Evolutionary conservation across 2,888 invertebrate genomes (phyloP).

Genomic region (Odontomyia ornata): DNA sequence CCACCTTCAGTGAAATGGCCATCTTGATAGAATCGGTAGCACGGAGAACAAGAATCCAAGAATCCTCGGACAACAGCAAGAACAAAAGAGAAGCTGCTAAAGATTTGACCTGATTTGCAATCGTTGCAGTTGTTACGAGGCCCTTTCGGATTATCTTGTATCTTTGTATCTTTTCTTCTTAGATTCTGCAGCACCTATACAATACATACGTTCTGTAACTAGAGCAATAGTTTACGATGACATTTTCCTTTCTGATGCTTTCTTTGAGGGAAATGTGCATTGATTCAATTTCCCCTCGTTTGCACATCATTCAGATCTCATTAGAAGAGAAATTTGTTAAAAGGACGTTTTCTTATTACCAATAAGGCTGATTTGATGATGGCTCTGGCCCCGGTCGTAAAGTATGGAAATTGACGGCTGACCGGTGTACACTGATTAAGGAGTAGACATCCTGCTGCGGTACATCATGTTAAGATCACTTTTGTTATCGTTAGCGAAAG

Average conservation of each 20-base stretch:
- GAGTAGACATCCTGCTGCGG: slow-evolving; percentile 5
- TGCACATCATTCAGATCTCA: slow-evolving; percentile 24
- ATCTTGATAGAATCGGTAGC: slow-evolving; percentile 1
- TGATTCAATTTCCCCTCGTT: slow-evolving; percentile 10
- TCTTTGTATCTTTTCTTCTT: background rate
- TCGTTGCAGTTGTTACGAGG: background rate
- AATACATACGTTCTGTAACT: background rate
- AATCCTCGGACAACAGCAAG: background rate
- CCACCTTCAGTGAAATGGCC: background rate
- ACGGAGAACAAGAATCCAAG: background rate
- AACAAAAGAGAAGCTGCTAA: background rate
- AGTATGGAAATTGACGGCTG: background rate
- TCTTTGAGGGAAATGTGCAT: slow-evolving; percentile 16
- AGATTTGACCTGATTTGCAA: slow-evolving; percentile 4
- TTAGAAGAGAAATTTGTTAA: slow-evolving; percentile 35
- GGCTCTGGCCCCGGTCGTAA: background rate
- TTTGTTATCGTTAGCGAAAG: background rate
- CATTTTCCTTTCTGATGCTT: background rate
- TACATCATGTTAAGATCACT: background rate
- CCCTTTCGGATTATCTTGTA: background rate
- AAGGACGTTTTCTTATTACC: slow-evolving; percentile 27
- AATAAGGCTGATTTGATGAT: background rate
- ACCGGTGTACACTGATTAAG: background rate
- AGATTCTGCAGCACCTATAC: background rate
- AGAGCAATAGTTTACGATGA: slow-evolving; percentile 24